Base-by-base conservation (phyloP, 2,113 vertebrate genomes). In the Toxotes jaculatrix region DNA sequence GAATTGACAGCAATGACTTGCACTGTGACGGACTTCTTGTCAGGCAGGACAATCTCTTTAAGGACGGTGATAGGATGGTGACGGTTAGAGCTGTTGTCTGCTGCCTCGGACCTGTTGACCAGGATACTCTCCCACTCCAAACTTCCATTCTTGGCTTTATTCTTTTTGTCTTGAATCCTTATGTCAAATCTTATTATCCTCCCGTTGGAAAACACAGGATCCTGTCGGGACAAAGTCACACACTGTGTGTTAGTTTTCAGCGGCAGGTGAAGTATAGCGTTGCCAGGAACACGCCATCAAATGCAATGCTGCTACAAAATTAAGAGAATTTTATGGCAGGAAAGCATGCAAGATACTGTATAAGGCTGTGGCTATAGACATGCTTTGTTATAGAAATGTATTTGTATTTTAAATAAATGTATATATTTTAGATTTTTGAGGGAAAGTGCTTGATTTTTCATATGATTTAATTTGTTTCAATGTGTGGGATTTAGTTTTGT, bases 121-220 rank as follows among this genome's bases (percentile, higher is more conserved):
- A 38, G 51, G 1, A 87, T 19, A 12, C 13, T 55, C 67, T 74
- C 72, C 83, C 8, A 56, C 1, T 21, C 12, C 1, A 0, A 16
- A 32, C n/a, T 72, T 13, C 31, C 21, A 75, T 59, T 81, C 16
- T 7, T 68, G 5, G 4, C 10, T 45, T 42, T 65, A 3, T 66
- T 66, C 19, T 60, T 75, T 0, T 1, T 11, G 19, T 45, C 8
- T 56, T 66, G 43, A 60, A 92, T 77, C 79, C 27, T 93, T 16
- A 99, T 64, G 80, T 96, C 82, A 86, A 96, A 99, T 0, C 66
- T 63, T 65, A 83, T 60, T 61, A 99, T 97, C 87, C 77, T 93
- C 72, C 97, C 98, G 74, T 95, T 95, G 31, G 89, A 4, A n/a
- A 63, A 3, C 38, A 82, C 59, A 5, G 94, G 95, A 69, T 92